Conservation (phyloP, 53 echinoderm and acorn worm species). For the Paelopatides confundens region DNA sequence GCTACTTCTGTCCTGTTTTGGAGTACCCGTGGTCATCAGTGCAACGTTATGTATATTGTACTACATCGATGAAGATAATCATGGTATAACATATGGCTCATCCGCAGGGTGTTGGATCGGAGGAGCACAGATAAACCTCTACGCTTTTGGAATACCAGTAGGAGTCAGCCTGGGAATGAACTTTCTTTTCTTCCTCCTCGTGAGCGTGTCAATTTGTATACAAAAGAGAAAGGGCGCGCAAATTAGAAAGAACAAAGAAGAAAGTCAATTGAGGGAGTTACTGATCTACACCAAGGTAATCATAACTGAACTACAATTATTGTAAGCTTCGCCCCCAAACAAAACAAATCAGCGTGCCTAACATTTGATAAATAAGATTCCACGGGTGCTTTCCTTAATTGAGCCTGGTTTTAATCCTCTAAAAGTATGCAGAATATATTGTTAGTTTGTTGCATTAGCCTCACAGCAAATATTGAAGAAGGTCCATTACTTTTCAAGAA, state of each 20-base stretch:
- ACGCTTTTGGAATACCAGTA: conserved; percentile 5
- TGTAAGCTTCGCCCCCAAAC: too few species aligned
- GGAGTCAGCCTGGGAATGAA: background rate
- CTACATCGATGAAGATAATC: background rate
- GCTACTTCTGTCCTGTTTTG: background rate
- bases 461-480: too few species aligned
- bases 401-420: too few species aligned
- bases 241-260: background rate
- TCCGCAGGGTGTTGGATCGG: conserved; percentile 16
- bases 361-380: too few species aligned
- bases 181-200: background rate
- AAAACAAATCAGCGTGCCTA: too few species aligned
- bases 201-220: background rate
- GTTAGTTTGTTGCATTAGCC: too few species aligned
- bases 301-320: too few species aligned
- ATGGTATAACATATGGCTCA: background rate
- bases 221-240: background rate
- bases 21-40: background rate
- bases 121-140: background rate
- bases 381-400: too few species aligned
- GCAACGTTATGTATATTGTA: background rate
- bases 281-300: conserved; percentile 16
- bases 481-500: too few species aligned
- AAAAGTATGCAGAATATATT: too few species aligned
- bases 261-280: background rate